Evolutionary conservation across 2,797 vertebrate species (phyloP).

Genomic region (Molothrus ater): DNA sequence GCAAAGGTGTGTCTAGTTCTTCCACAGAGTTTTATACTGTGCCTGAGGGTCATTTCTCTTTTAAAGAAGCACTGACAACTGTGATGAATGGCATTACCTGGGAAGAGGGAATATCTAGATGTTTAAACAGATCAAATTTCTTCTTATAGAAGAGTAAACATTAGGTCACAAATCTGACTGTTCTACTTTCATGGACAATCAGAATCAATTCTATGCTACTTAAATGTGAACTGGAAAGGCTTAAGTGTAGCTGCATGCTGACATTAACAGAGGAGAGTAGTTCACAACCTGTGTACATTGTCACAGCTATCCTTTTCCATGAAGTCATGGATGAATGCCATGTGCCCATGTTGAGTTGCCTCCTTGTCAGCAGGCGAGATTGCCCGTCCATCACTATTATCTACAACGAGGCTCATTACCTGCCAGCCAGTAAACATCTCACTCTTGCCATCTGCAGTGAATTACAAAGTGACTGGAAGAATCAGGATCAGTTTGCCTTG

Average conservation of each 20-base stretch:
- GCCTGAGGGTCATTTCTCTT: conserved; percentile 74
- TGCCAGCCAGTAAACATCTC: conserved; percentile 77
- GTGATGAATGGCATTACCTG: conserved; percentile 77
- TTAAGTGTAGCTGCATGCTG: conserved; percentile 35
- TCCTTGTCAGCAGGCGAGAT: conserved; percentile 67
- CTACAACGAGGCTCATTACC: conserved; percentile 75
- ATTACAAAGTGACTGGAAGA: conserved; percentile 79
- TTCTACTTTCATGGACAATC: conserved; percentile 58
- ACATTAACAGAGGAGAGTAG: conserved; percentile 31
- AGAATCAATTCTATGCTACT: conserved; percentile 59
- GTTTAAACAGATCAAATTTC: conserved; percentile 78
- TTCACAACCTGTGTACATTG: conserved; percentile 54
- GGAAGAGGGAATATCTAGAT: conserved; percentile 74
- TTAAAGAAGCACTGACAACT: conserved; percentile 72
- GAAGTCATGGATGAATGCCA: conserved; percentile 67
- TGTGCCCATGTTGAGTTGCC: conserved; percentile 60
- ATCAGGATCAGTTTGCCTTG: conserved; percentile 75
- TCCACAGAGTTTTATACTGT: conserved; percentile 58
- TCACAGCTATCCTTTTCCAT: conserved; percentile 47
- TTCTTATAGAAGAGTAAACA: conserved; percentile 69
- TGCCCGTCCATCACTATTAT: conserved; percentile 78
- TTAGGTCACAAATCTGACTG: conserved; percentile 69
- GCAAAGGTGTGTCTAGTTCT: conserved; percentile 69
- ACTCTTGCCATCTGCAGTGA: conserved; percentile 78
- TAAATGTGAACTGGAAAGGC: conserved; percentile 45